phyloP scores from a whole-genome alignment of 2,888 invertebrate genomes.

The Aphidius colemani region DNA sequence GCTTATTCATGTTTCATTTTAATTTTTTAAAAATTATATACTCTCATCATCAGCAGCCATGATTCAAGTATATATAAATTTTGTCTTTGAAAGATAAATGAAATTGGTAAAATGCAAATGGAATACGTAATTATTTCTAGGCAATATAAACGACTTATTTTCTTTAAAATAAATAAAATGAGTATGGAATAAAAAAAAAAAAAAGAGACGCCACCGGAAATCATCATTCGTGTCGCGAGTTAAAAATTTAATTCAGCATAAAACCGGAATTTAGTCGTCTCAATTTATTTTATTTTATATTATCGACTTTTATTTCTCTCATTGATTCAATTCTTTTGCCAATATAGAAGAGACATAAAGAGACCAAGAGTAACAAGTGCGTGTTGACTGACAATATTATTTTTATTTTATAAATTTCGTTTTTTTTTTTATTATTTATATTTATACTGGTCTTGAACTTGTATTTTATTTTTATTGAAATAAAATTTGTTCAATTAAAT shows the following conservation, averaged over 20 bases:
- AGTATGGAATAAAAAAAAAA: constrained; percentile 28
- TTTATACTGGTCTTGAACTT: no score
- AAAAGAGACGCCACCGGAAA: constrained; percentile 55
- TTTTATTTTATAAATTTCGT: no score
- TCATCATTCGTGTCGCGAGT: constrained; percentile 45
- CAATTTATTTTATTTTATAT: no score
- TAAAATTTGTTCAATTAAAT: no score
- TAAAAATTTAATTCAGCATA: constrained; percentile 42
- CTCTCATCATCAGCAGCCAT: constrained; percentile 22
- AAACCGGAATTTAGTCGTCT: constrained; percentile 43
- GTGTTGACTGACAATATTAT: no score
- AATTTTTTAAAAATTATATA: constrained; percentile 7
- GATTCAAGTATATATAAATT: constrained; percentile 23
- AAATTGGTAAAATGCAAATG: constrained; percentile 46
- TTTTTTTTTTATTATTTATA: no score
- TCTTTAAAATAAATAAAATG: constrained; percentile 1
- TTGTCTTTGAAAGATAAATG: constrained; percentile 34
- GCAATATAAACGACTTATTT: constrained; percentile 21
- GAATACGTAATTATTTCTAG: constrained; percentile 49
- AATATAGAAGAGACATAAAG: no score
- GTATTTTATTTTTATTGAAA: no score
- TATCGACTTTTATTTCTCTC: no score
- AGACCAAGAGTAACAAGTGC: no score
- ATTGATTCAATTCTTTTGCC: no score
- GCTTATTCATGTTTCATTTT: constrained; percentile 15